phyloP scores from a whole-genome alignment of 2,888 invertebrate genomes.

The Chydorus sphaericus region DNA sequence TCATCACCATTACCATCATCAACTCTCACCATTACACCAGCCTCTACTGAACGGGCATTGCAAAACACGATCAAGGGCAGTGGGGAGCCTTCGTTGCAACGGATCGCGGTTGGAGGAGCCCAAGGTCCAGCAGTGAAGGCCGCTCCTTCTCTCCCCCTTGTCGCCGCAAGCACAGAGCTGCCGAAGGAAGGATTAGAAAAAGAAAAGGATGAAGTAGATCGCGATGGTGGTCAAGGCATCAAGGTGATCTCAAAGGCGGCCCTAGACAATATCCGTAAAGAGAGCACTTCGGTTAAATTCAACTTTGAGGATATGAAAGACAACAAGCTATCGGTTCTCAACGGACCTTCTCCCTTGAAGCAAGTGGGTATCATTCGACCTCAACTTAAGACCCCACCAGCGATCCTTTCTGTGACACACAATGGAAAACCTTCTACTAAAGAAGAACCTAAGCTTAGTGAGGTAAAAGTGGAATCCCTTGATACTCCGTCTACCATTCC shows the following conservation, averaged over 20 bases:
- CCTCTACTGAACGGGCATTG: too few relatives aligned
- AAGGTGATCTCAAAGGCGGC: slow-evolving; percentile 42
- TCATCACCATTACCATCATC: slow-evolving; percentile 15
- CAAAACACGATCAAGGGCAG: too few relatives aligned
- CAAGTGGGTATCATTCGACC: slow-evolving; percentile 39
- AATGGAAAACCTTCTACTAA: too few relatives aligned
- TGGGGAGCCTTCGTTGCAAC: slow-evolving; percentile 19
- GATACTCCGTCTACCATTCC: too few relatives aligned
- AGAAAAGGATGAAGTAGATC: neutral
- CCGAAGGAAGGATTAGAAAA: neutral
- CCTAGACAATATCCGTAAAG: slow-evolving; percentile 49
- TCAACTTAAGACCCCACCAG: slow-evolving; percentile 22
- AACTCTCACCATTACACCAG: too few relatives aligned
- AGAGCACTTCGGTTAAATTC: slow-evolving; percentile 44
- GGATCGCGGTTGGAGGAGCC: slow-evolving; percentile 20
- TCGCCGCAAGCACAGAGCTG: neutral
- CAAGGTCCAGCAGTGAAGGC: slow-evolving; percentile 19
- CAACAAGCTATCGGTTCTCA: neutral
- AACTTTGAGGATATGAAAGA: slow-evolving; percentile 16
- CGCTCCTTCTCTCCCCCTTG: slow-evolving; percentile 21
- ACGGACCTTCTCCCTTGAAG: slow-evolving; percentile 26
- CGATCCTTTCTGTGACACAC: too few relatives aligned
- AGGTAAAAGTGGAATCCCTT: too few relatives aligned
- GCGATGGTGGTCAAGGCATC: slow-evolving; percentile 11
- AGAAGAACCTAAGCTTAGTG: too few relatives aligned